Evolutionary conservation across 2,797 vertebrate genomes (phyloP), one percentile per base, ranked within the genome.

Genomic region (Darevskia mixta): DNA sequence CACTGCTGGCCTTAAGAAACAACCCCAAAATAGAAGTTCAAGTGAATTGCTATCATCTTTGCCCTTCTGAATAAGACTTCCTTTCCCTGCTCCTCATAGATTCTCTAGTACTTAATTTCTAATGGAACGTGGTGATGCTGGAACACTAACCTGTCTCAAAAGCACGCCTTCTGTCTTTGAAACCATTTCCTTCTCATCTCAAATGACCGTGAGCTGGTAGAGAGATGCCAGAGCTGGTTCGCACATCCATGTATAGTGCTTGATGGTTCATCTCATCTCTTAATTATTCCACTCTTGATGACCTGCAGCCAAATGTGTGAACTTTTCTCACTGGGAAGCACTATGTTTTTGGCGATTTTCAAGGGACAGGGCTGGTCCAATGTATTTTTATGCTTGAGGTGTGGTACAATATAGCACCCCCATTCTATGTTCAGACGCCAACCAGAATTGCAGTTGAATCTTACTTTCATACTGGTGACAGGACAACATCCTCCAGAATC

Each of bases 41-140:
- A 18, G 64, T 7, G 80, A 61, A 78, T 86, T 82, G 0, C 61
- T 20, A 69, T 84, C 79, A 8, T 5, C 1, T 35, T 8, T 7
- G 2, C n/a, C 77, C 71, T 90, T 75, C 86, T 29, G 29, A 82
- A 82, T 66, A 64, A 82, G 13, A 15, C 61, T 67, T 82, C 61
- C 35, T 82, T 82, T 67, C 80, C 66, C 67, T 10, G 29, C 13
- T 45, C 27, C 41, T 29, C 80, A 82, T 29, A 15, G 35, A 82
- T 82, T 41, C 80, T 67, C 38, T 17, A 29, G 64, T 67, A 18
- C 29, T 72, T 61, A 5, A 20, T 61, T 61, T 61, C 58, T 72
- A 72, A 72, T 72, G 69, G 32, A 72, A 67, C 25, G 0, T 43
- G 27, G 38, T 11, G n/a, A 29, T 45, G 25, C 27, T 67, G 27